Percentiles rank a stretch among this genome's conserved stretches.
phyloP scores from a whole-genome alignment of 2,888 invertebrate species.

The Lasioglossum oenotherae region DNA sequence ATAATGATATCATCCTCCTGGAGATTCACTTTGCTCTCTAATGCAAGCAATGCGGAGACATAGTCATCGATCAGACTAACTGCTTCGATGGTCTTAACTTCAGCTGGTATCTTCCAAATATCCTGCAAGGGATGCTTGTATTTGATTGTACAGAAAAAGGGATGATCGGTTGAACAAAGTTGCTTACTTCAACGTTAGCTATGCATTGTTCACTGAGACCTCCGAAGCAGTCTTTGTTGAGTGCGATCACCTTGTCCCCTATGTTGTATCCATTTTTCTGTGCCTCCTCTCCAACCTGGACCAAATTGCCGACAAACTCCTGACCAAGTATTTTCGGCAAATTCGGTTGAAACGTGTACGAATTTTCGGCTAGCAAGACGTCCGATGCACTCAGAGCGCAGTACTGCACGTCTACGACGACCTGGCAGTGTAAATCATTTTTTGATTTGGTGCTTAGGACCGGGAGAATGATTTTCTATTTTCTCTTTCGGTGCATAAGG shows the following conservation, averaged over 20 bases:
- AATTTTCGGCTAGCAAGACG: slow-evolving; percentile 85
- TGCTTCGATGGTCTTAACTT: slow-evolving; percentile 86
- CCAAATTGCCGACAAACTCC: slow-evolving; percentile 88
- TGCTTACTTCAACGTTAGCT: slow-evolving; percentile 81
- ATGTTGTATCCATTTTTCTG: slow-evolving; percentile 83
- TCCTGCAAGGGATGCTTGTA: slow-evolving; percentile 82
- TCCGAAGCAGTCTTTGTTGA: slow-evolving; percentile 86
- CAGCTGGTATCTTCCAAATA: slow-evolving; percentile 86
- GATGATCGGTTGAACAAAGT: not conserved
- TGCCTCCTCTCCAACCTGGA: slow-evolving; percentile 86
- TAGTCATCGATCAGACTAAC: slow-evolving; percentile 87
- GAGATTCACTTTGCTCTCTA: slow-evolving; percentile 85
- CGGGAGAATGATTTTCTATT: not conserved
- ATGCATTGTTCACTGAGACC: slow-evolving; percentile 88
- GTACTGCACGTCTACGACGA: slow-evolving; percentile 87
- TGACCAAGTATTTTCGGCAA: slow-evolving; percentile 88
- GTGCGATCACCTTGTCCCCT: slow-evolving; percentile 87
- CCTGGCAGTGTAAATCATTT: slow-evolving; percentile 80
- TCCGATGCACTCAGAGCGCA: slow-evolving; percentile 89
- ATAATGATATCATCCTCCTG: slow-evolving; percentile 87
- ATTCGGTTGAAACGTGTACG: slow-evolving; percentile 83
- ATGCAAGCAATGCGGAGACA: slow-evolving; percentile 88
- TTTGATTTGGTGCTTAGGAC: not conserved
- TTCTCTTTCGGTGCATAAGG: not conserved
- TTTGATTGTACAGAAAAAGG: not conserved